phyloP scores from a whole-genome alignment of 2,888 invertebrate species.

The Cataglyphis rosenhaueri region DNA sequence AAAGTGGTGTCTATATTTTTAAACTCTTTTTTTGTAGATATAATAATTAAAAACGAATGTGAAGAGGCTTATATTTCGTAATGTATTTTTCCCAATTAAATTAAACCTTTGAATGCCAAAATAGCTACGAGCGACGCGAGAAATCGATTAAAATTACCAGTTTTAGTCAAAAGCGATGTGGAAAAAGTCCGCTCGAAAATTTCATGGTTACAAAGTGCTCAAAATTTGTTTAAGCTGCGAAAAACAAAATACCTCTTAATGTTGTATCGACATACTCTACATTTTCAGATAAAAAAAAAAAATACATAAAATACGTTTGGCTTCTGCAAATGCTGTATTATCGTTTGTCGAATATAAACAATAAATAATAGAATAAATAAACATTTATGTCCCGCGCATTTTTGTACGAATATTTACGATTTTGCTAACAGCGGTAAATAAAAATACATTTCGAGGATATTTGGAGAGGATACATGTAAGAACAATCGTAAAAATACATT shows the following conservation, averaged over 20 bases:
- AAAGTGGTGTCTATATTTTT: conserved; percentile 1
- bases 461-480: not conserved
- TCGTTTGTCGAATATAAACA: conserved; percentile 12
- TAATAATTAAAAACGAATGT: conserved; percentile 28
- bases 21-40: conserved; percentile 18
- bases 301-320: conserved; percentile 9
- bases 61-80: conserved; percentile 19
- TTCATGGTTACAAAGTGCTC: conserved; percentile 21
- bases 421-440: not conserved
- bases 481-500: conserved; percentile 16
- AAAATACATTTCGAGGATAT: conserved; percentile 3
- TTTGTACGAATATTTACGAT: conserved; percentile 33
- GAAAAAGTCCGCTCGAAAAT: conserved; percentile 19
- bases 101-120: conserved; percentile 37
- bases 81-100: conserved; percentile 38
- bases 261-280: conserved; percentile 24
- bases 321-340: conserved; percentile 17
- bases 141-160: conserved; percentile 48
- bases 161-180: conserved; percentile 18
- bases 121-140: conserved; percentile 25
- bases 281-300: conserved; percentile 28
- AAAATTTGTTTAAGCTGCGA: conserved; percentile 44
- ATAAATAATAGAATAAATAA: conserved; percentile 41
- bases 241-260: conserved; percentile 43
- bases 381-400: conserved; percentile 6